Conservation (phyloP, 1,140 invertebrate genomes). For the Tachypleus tridentatus region DNA sequence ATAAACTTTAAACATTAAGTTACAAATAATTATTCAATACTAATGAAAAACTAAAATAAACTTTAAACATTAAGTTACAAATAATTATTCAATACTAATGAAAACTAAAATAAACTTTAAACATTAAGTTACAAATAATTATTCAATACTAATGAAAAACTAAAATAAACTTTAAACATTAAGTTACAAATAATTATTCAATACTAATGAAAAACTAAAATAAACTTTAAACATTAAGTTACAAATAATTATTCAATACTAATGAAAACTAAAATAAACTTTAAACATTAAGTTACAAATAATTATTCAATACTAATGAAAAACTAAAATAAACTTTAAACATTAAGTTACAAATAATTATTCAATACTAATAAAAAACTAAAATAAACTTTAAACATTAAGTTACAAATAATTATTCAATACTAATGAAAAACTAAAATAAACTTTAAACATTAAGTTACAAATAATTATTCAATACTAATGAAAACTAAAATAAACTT, state of each 20-base stretch:
- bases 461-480: not conserved
- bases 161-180: not conserved
- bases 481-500: no score
- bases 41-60: no score
- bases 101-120: no score
- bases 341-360: slow-evolving; percentile 1
- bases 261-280: no score
- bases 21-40: not conserved
- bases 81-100: not conserved
- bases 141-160: not conserved
- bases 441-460: not conserved
- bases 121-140: slow-evolving; percentile 1
- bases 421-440: no score
- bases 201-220: no score
- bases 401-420: not conserved
- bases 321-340: no score
- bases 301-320: not conserved
- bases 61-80: not conserved
- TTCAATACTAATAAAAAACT: not conserved
- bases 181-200: not conserved
- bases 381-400: not conserved
- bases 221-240: not conserved
- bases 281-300: not conserved
- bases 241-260: not conserved
- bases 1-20: not conserved